These are phyloP conservation scores for Proisotoma minuta DNA, from an alignment of 2,888 invertebrate species.

Conservation along the genomic window DNA sequence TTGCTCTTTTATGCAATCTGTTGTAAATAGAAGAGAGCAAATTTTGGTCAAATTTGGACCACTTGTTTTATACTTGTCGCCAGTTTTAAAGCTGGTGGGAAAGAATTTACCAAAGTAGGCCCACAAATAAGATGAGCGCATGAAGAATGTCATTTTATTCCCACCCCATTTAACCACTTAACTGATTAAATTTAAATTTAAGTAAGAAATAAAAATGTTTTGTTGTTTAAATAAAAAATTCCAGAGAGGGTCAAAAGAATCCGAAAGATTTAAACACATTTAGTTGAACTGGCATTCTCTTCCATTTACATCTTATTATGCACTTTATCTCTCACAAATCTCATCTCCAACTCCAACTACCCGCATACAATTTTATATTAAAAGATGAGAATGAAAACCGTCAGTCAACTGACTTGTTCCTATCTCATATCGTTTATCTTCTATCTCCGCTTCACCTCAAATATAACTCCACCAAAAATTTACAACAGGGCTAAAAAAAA, in stretches of 20 bases:
- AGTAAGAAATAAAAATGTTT: slow-evolving; percentile 6
- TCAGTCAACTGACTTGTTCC: no score
- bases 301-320: slow-evolving; percentile 17
- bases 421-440: slow-evolving; percentile 2
- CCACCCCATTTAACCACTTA: background rate
- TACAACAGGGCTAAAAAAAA: background rate
- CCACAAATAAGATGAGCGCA: no score
- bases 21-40: no score
- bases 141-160: slow-evolving; percentile 2
- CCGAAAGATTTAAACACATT: slow-evolving; percentile 12
- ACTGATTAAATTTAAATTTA: slow-evolving; percentile 6
- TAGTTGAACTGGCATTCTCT: slow-evolving; percentile 4
- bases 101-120: no score
- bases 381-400: background rate
- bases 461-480: background rate
- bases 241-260: background rate
- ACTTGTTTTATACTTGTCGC: no score
- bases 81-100: no score
- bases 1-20: no score
- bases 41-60: no score
- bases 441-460: slow-evolving; percentile 1
- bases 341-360: no score
- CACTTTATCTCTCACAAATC: slow-evolving; percentile 2
- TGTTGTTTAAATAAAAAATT: no score
- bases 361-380: background rate